Evolutionary conservation across 2,113 vertebrate genomes (phyloP).

Genomic region (Notechis scutatus): DNA sequence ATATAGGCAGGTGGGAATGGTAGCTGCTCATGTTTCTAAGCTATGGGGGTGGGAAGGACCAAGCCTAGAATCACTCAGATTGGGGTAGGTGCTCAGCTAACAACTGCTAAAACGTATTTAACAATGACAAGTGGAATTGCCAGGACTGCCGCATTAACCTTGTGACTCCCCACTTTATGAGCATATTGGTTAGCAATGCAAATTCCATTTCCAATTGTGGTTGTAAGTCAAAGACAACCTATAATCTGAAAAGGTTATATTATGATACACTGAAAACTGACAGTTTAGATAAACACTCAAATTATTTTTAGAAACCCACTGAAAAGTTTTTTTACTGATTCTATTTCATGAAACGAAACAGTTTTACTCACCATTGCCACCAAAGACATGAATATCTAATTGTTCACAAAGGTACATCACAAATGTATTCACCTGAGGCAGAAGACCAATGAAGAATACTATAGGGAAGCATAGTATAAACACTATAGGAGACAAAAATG

Average conservation of each 20-base stretch:
- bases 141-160: not conserved
- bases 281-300: not conserved
- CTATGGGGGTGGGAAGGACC: not conserved
- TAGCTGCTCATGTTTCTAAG: not conserved
- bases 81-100: not conserved
- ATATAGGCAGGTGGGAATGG: not conserved
- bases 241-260: not conserved
- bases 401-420: constrained; percentile 98
- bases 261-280: not conserved
- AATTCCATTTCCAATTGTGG: not conserved
- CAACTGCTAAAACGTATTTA: not conserved
- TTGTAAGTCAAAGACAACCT: not conserved
- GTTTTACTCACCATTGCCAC: constrained; percentile 89
- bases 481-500: constrained; percentile 68
- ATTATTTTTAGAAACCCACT: not conserved
- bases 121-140: not conserved
- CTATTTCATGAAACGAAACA: not conserved
- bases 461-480: constrained; percentile 96
- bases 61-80: not conserved
- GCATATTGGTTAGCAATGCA: not conserved
- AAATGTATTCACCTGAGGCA: constrained; percentile 98
- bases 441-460: constrained; percentile 95
- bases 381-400: constrained; percentile 96
- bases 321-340: not conserved
- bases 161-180: not conserved